Evolutionary conservation across 2,797 vertebrate species (phyloP).

Genomic region (Macroramphosus scolopax): DNA sequence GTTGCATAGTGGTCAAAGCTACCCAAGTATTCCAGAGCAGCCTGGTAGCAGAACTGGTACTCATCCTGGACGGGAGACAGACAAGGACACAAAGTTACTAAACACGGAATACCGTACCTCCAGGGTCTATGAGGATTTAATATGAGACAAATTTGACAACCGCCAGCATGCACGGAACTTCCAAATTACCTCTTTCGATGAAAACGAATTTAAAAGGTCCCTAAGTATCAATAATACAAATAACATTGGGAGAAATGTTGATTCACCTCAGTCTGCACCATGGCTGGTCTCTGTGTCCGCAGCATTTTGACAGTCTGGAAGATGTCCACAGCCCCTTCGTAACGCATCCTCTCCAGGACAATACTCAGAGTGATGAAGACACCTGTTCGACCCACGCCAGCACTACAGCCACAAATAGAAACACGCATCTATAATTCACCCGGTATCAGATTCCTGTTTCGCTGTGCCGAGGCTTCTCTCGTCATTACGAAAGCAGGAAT

Average conservation of each 20-base stretch:
- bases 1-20: slow-evolving; percentile 99
- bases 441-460: no score
- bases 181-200: no score
- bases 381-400: slow-evolving; percentile 93
- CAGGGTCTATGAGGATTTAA: no score
- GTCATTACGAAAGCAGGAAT: no score
- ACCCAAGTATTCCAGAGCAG: slow-evolving; percentile 94
- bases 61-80: slow-evolving; percentile 82
- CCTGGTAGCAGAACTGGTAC: slow-evolving; percentile 99
- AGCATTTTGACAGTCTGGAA: slow-evolving; percentile 99
- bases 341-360: slow-evolving; percentile 96
- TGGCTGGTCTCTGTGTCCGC: slow-evolving; percentile 95
- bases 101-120: no score
- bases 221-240: neutral
- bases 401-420: slow-evolving; percentile 68
- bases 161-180: no score
- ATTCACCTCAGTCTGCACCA: slow-evolving; percentile 97
- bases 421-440: no score
- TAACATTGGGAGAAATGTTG: neutral
- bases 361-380: slow-evolving; percentile 98
- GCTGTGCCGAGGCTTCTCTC: no score
- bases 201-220: no score
- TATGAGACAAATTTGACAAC: no score
- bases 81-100: neutral
- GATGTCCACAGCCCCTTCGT: slow-evolving; percentile 96